phyloP scores from a whole-genome alignment of 2,797 vertebrate species.

The Danio aesculapii region DNA sequence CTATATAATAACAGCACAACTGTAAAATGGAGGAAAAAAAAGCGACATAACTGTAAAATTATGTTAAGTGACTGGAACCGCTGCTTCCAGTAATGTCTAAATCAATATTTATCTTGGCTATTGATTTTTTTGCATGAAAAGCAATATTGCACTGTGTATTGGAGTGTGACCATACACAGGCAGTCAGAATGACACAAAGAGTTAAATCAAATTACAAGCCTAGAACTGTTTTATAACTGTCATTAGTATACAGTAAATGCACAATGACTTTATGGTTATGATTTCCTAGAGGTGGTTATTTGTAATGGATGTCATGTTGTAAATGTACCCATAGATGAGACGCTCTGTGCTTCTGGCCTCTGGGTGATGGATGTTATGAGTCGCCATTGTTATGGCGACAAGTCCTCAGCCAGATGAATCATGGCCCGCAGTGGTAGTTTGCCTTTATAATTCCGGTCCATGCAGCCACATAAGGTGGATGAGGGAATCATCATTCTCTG shows the following conservation, averaged over 20 bases:
- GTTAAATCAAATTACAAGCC: neutral
- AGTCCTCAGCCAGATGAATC: conserved; percentile 36
- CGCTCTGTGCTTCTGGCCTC: conserved; percentile 24
- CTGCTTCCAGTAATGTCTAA: neutral
- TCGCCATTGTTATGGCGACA: conserved; percentile 41
- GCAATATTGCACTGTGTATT: neutral
- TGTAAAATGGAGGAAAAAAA: too few relatives aligned
- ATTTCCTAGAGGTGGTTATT: conserved; percentile 29
- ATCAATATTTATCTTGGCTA: neutral
- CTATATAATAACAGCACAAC: too few relatives aligned
- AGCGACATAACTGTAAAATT: too few relatives aligned
- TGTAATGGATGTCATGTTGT: conserved; percentile 38
- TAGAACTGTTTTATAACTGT: neutral
- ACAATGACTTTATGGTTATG: conserved; percentile 26
- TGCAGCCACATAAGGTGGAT: conserved; percentile 34
- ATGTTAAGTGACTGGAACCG: too few relatives aligned
- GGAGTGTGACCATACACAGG: neutral
- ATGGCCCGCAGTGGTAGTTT: conserved; percentile 34
- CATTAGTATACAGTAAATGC: conserved; percentile 30
- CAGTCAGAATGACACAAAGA: neutral
- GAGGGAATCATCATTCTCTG: conserved; percentile 29
- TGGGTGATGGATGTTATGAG: conserved; percentile 37
- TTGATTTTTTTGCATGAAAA: neutral
- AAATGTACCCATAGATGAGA: conserved; percentile 34
- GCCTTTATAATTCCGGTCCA: conserved; percentile 40